Evolutionary conservation across 2,888 invertebrate genomes (phyloP).

Genomic region (Drosophila incognita): DNA sequence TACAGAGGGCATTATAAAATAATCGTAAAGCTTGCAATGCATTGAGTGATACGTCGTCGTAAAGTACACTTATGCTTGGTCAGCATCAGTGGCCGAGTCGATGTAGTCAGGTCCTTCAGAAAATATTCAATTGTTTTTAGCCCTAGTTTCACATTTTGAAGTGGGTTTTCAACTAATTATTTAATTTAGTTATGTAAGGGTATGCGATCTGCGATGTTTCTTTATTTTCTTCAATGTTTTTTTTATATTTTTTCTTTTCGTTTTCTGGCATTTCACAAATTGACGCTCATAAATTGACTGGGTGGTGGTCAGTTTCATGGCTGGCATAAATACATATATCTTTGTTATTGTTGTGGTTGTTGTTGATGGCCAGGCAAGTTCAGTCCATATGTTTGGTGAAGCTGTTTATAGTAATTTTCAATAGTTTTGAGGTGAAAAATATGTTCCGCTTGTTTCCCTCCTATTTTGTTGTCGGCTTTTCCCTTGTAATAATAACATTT

Average conservation of each 20-base stretch:
- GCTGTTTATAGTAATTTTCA: conserved; percentile 73
- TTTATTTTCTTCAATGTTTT: neutral
- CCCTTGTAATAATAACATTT: conserved; percentile 12
- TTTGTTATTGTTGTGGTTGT: conserved; percentile 28
- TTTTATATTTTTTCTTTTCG: neutral
- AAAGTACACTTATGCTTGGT: too few species aligned
- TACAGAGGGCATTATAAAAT: neutral
- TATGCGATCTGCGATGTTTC: neutral
- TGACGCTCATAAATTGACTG: conserved; percentile 67
- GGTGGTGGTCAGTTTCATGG: conserved; percentile 48
- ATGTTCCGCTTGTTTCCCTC: conserved; percentile 52
- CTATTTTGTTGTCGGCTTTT: conserved; percentile 10
- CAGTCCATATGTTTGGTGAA: conserved; percentile 36
- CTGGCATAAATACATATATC: conserved; percentile 41
- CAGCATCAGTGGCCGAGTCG: neutral
- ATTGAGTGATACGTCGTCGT: neutral
- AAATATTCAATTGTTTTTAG: neutral
- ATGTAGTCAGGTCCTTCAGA: neutral
- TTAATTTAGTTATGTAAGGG: neutral
- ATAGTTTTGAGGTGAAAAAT: conserved; percentile 69
- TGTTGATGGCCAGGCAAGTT: conserved; percentile 46
- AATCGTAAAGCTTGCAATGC: neutral
- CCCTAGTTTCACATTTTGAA: neutral
- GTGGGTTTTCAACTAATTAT: neutral
- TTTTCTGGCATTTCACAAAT: conserved; percentile 43